Evolutionary conservation across 2,113 vertebrate species (phyloP).

Genomic region (Melanostigma gelatinosum): DNA sequence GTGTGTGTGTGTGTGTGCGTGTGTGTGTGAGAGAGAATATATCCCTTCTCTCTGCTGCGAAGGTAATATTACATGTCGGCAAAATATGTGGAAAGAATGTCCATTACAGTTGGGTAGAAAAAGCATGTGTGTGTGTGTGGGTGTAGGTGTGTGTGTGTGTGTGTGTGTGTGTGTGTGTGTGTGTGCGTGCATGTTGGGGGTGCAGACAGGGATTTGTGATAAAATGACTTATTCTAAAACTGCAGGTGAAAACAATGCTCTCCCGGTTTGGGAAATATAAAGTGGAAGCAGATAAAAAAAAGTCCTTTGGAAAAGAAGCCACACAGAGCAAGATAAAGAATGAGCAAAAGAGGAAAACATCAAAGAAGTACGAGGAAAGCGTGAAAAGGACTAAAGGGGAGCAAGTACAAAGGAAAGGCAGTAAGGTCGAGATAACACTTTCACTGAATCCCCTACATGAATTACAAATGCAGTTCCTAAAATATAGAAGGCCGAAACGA

Average conservation of each 20-base stretch:
- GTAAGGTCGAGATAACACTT: background rate
- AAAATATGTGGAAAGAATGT: constrained; percentile 34
- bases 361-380: background rate
- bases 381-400: background rate
- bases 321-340: constrained; percentile 5
- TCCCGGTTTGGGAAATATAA: constrained; percentile 49
- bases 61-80: constrained; percentile 5
- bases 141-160: no score
- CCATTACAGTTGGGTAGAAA: constrained; percentile 36
- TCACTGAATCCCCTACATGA: background rate
- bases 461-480: background rate
- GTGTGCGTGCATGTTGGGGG: background rate
- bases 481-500: background rate
- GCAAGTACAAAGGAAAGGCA: background rate
- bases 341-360: background rate
- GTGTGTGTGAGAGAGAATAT: background rate
- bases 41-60: constrained; percentile 39
- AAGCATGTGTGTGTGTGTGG: background rate
- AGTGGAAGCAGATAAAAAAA: constrained; percentile 22
- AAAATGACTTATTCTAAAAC: constrained; percentile 74
- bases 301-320: background rate
- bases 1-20: constrained; percentile 15
- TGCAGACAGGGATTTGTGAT: constrained; percentile 43
- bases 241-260: constrained; percentile 67
- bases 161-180: background rate